Evolutionary conservation across 1,140 invertebrate genomes (phyloP), one percentile per base, ranked within the genome.

Genomic region (Trissolcus basalis): DNA sequence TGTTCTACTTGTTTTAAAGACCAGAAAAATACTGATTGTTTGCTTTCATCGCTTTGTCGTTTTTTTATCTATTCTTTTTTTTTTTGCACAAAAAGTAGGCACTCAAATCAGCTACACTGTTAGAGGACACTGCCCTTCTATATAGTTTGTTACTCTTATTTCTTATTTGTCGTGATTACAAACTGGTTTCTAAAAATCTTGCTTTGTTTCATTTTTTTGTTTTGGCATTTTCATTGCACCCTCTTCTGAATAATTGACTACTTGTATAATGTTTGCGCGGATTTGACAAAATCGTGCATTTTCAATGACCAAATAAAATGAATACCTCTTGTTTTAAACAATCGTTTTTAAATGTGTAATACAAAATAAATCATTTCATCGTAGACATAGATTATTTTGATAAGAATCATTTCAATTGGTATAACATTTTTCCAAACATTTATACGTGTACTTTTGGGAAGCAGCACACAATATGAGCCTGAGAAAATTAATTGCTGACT

Each of bases 61-160:
- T n/a, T n/a, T n/a, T 13, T 48, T 48, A 43, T 45, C n/a, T 51
- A 16, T 53, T 44, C n/a, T 2, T 61, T 70, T 71, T 67, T 77
- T 64, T 76, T 77, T 67, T 70, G 75, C 76, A 75, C 49, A 74
- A 76, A 79, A 51, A 74, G 73, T 64, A 81, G 81, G 79, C 79
- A 82, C 79, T 82, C 79, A 55, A 78, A 78, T 82, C 78, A 80
- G 80, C 78, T 82, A 82, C 79, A 73, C 35, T 77, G 76, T 81
- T 81, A 44, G 35, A 75, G n/a, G n/a, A n/a, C n/a, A n/a, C n/a
- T n/a, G n/a, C n/a, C n/a, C n/a, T n/a, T n/a, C n/a, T n/a, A n/a
- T n/a, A n/a, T n/a, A n/a, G n/a, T n/a, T n/a, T n/a, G n/a, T n/a
- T 78, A 71, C 77, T 68, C 68, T 81, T 78, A 67, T 68, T 77